Base-by-base conservation (phyloP, 2,113 vertebrate genomes). In the Nothobranchius furzeri region DNA sequence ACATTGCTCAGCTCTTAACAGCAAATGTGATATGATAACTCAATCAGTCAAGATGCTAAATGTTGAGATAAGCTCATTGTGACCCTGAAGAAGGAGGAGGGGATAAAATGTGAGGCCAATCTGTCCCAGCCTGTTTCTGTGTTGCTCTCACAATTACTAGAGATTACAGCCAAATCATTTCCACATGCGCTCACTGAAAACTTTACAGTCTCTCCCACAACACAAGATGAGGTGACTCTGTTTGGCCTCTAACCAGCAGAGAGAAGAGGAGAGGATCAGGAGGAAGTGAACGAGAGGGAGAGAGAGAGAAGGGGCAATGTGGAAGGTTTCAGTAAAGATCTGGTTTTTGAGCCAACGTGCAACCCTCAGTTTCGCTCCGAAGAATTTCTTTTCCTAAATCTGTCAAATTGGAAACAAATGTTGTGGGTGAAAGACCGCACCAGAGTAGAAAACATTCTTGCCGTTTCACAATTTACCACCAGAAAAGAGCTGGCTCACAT, bases 21-120 rank as follows among this genome's bases (percentile, higher is more conserved):
- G 94, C 94, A 95, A 96, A 96, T 94, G 94, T 94, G 94, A 96
- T 96, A 95, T 95, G 96, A 97, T 95, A 96, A 96, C 94, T 95
- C 95, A 95, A 95, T 96, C 95, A 96, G 94, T 95, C 93, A 94
- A 94, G 93, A 96, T 92, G 94, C 95, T 96, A 94, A 94, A 89
- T 88, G 88, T 89, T 87, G 85, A 90, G 86, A 88, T 89, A 90
- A 89, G 90, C 75, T 77, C 81, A 52, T 59, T 63, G 83, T 90
- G 87, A 91, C 90, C 90, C 80, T 71, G 80, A 85, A 86, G 79
- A 71, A 9, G 9, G 15, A 36, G 12, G 24, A 25, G 12, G 25
- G 17, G 25, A 36, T 9, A 88, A 87, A 87, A 85, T 81, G 88
- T 48, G 75, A 84, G 93, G 94, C 94, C 96, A 95, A 96, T 96